Evolutionary conservation across 2,888 invertebrate genomes (phyloP), one percentile per base, ranked within the genome.

Genomic region (Frankliniella intonsa): DNA sequence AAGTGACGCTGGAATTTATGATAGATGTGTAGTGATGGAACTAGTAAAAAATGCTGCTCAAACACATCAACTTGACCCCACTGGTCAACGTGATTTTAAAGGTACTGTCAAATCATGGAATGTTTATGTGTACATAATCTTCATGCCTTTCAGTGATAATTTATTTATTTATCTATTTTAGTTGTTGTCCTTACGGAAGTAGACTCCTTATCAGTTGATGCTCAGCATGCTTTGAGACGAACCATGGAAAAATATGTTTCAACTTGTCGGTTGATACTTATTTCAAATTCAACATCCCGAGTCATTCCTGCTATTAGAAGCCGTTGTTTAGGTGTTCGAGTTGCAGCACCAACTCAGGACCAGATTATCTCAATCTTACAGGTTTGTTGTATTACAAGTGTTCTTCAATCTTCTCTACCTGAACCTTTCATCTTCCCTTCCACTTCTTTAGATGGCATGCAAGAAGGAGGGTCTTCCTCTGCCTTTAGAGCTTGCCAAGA

Each of bases 191-290:
- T 99, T 83, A 96, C 96, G 82, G 98, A 99, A 88, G 98, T 97
- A 0, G 99, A 99, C 87, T 93, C 94, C 84, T 90, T 99, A 76
- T 95, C 97, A 0, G 97, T 96, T 88, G 99, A 99, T 89, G 99
- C 99, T 0, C 99, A 99, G 87, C 98, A 99, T 88, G 99, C 98
- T 0, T 89, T 99, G 81, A 93, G 99, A 85, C 92, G 99, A 80
- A 99, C 99, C 0, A 99, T 99, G 99, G 99, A 99, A 88, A 99
- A 99, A 87, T 99, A 99, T 88, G 94, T 97, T 82, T 90, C 94
- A 22, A 97, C 97, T 3, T 99, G 99, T 87, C 92, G 99, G 22
- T 90, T 99, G 8, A 97, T 99, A 85, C 90, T 99, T 0, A 96
- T 97, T 85, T 96, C 97, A 0, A 97, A 97, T 87, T 97, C 98